Evolutionary conservation across 2,113 vertebrate species (phyloP), one percentile per base, ranked within the genome.

Genomic region (Ailuropoda melanoleuca): DNA sequence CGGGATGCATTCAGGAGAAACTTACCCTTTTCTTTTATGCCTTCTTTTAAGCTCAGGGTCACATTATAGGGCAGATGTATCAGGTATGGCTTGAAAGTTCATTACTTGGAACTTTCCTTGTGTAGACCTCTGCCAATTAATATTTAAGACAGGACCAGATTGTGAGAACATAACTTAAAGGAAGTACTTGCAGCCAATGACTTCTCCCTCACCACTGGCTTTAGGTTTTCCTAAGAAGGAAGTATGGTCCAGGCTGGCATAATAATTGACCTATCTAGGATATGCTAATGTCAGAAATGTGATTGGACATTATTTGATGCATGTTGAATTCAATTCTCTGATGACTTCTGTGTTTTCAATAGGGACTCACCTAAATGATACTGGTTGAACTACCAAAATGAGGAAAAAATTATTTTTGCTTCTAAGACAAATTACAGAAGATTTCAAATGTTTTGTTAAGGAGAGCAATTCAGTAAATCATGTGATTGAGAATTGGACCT

Each of bases 361-460:
- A 62, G 46, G 58, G 18, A 72, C 23, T 72, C 55, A 48, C 60
- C n/a, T 78, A 70, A 84, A 31, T 70, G 23, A 68, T 66, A 10
- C 10, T 66, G 37, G 46, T 75, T 88, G 74, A 96, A 50, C 15
- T n/a, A 39, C 23, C 34, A 92, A 83, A 75, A 64, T 82, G 19
- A 88, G 48, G 66, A 82, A n/a, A 66, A 62, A 15, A 74, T 18
- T 23, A 58, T 50, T 77, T 95, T 77, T 92, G 64, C 55, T 88
- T 88, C 56, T 58, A 23, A 81, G 68, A 43, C 29, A 92, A 75
- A 68, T 88, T 83, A 43, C 9, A 23, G 18, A 88, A 53, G 29
- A 29, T 78, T 88, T 78, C 77, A 75, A 58, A 86, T 87, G 43
- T 50, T 84, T 97, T 77, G 9, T 78, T 83, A 88, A 72, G 85